Conservation (phyloP, 2,797 vertebrate genomes). For the Tolypeutes matacus region DNA sequence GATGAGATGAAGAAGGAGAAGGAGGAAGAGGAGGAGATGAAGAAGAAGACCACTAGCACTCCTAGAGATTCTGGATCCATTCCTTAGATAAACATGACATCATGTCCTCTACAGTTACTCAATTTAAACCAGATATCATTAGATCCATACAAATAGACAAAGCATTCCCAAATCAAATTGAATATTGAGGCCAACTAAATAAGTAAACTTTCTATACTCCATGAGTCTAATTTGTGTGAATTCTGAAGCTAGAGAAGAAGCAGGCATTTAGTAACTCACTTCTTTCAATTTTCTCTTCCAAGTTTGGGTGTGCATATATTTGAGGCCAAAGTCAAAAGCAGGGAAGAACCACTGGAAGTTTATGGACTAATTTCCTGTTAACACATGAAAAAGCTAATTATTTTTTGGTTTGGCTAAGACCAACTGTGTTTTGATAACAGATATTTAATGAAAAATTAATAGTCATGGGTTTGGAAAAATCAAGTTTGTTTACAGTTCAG, state of each 20-base stretch:
- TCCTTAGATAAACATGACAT: constrained; percentile 54
- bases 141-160: not conserved
- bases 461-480: constrained; percentile 44
- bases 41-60: not conserved
- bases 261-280: not conserved
- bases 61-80: not conserved
- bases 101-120: constrained; percentile 73
- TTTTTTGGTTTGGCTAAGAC: constrained; percentile 41
- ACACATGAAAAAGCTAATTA: not conserved
- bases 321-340: not conserved
- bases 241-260: constrained; percentile 51
- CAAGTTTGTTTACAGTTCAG: not conserved
- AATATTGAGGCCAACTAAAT: not conserved
- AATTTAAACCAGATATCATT: not conserved
- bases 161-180: constrained; percentile 29
- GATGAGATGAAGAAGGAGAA: not conserved
- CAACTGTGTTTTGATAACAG: not conserved
- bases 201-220: not conserved
- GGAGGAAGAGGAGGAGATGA: too few relatives aligned
- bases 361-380: constrained; percentile 26
- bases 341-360: constrained; percentile 29
- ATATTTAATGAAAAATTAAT: constrained; percentile 47
- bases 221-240: not conserved
- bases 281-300: not conserved
- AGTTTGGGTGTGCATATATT: not conserved